A percentile compares a stretch with the other conserved stretches of the same genome.
These are phyloP conservation scores for Sycophila texana DNA, from an alignment of 2,888 invertebrate species.

Conservation along the genomic window DNA sequence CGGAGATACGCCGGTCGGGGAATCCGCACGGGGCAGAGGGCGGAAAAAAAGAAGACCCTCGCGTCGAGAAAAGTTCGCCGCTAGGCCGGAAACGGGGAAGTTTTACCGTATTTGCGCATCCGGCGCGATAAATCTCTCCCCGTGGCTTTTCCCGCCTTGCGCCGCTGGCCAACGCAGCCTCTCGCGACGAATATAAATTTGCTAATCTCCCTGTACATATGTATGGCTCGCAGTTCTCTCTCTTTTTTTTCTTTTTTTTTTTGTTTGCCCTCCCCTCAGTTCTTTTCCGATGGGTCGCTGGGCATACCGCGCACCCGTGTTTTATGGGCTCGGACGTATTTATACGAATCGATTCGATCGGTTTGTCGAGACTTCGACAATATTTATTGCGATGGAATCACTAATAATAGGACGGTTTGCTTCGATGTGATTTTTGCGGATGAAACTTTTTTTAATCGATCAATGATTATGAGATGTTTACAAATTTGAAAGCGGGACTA, in stretches of 20 bases:
- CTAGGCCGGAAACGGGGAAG: constrained; percentile 73
- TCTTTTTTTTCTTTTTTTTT: neutral
- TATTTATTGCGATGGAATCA: too few relatives aligned
- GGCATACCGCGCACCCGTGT: neutral
- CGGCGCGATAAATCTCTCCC: constrained; percentile 71
- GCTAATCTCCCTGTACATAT: constrained; percentile 33
- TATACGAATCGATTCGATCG: too few relatives aligned
- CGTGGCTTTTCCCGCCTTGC: constrained; percentile 56
- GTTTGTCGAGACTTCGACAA: too few relatives aligned
- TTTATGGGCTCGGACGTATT: neutral
- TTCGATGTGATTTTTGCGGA: too few relatives aligned
- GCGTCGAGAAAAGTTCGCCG: constrained; percentile 70
- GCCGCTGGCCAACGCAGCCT: constrained; percentile 62
- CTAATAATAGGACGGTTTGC: too few relatives aligned
- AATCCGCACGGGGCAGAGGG: too few relatives aligned
- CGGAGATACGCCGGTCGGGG: constrained; percentile 14
- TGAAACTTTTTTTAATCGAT: too few relatives aligned
- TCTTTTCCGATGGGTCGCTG: too few relatives aligned
- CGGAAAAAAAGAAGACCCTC: constrained; percentile 53
- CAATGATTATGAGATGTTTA: too few relatives aligned
- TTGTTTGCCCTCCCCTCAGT: too few relatives aligned
- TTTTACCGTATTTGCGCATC: constrained; percentile 75
- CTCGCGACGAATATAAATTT: constrained; percentile 56
- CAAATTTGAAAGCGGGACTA: too few relatives aligned
- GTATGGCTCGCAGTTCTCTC: neutral